A percentile compares a stretch with the other conserved stretches of the same genome.
phyloP scores from a whole-genome alignment of 1,140 invertebrate species.

The Portunus trituberculatus region DNA sequence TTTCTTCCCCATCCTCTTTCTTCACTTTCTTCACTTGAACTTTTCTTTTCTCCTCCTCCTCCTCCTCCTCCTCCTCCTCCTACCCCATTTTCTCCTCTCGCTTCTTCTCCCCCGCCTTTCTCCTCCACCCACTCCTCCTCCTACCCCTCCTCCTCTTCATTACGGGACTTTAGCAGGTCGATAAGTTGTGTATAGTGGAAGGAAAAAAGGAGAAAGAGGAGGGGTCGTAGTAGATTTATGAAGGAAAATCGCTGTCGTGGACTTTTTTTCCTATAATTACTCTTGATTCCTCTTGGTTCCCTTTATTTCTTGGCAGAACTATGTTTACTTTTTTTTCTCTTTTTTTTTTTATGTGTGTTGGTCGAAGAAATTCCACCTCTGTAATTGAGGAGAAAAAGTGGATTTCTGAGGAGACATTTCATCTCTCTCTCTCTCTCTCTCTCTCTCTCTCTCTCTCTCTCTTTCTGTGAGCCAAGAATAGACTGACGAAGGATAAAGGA shows the following conservation, averaged over 20 bases:
- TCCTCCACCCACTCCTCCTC: no score
- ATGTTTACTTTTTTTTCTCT: no score
- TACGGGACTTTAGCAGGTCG: not conserved
- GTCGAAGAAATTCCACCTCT: no score
- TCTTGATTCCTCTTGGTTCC: not conserved
- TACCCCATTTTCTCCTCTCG: not conserved
- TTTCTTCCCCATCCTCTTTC: not conserved
- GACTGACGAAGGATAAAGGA: not conserved
- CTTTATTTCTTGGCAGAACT: no score
- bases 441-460: no score
- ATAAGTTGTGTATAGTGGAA: not conserved
- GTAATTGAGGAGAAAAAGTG: no score
- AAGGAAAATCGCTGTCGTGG: constrained; percentile 1
- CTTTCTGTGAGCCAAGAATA: no score
- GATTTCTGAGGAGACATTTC: no score
- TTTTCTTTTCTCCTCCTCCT: not conserved
- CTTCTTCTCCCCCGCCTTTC: not conserved
- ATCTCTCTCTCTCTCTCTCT: no score
- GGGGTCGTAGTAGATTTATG: not conserved
- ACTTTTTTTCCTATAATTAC: not conserved
- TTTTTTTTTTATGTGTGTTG: no score
- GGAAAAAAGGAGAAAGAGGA: constrained; percentile 3
- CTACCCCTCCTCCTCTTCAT: not conserved
- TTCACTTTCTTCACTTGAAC: not conserved
- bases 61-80: not conserved